Conservation (phyloP, 2,888 invertebrate species). For the Lepidochitona cinerea region DNA sequence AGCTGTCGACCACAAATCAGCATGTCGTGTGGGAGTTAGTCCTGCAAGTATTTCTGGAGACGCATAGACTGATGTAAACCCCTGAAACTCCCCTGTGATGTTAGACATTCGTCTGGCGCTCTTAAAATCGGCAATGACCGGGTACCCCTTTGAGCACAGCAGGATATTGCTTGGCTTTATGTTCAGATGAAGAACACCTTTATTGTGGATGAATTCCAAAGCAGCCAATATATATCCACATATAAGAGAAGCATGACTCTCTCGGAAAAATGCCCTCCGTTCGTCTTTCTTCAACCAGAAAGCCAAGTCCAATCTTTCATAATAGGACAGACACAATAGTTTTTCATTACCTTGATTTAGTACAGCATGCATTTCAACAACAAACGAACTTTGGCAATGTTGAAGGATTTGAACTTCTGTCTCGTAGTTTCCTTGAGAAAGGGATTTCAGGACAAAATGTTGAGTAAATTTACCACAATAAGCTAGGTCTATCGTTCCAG, state of each 20-base stretch:
- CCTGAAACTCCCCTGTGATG: neutral
- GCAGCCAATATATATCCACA: neutral
- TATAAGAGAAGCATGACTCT: neutral
- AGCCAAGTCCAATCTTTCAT: neutral
- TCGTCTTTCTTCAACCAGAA: neutral
- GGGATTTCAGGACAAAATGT: neutral
- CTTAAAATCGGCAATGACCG: neutral
- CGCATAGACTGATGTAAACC: neutral
- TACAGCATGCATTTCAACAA: neutral
- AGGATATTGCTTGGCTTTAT: neutral
- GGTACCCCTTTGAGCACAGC: neutral
- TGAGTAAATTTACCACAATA: neutral
- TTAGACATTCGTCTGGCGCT: neutral
- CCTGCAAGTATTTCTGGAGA: neutral
- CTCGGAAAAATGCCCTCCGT: neutral
- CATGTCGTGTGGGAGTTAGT: neutral
- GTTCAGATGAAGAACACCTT: neutral
- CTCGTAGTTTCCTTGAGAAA: no score
- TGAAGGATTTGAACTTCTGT: neutral
- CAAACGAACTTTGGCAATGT: neutral
- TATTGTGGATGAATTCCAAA: neutral
- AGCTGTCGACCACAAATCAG: neutral
- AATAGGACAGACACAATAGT: neutral
- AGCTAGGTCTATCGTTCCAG: neutral
- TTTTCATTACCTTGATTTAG: neutral